phyloP scores from a whole-genome alignment of 2,113 vertebrate genomes.

The Brachionichthys hirsutus region DNA sequence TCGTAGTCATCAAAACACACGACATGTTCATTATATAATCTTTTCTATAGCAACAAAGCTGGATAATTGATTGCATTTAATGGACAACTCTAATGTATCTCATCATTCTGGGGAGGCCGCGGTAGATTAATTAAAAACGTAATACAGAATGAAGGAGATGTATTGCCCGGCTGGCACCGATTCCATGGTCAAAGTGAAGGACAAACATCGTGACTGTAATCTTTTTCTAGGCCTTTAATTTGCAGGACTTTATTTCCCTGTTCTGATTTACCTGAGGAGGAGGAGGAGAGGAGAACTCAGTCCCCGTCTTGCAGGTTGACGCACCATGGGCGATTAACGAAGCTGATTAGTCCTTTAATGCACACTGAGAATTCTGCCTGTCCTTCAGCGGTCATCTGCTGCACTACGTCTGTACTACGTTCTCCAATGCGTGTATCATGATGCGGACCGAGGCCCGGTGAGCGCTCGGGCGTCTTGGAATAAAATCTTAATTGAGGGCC shows the following conservation, averaged over 20 bases:
- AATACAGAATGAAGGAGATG: slow-evolving; percentile 60
- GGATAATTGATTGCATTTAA: slow-evolving; percentile 56
- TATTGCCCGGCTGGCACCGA: slow-evolving; percentile 52
- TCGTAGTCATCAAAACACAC: slow-evolving; percentile 22
- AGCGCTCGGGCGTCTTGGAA: slow-evolving; percentile 19
- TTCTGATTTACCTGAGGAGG: slow-evolving; percentile 65
- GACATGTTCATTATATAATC: slow-evolving; percentile 50
- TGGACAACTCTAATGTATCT: slow-evolving; percentile 55
- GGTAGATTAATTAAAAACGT: slow-evolving; percentile 69
- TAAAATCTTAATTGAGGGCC: slow-evolving; percentile 46
- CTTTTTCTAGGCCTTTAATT: slow-evolving; percentile 64
- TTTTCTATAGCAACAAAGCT: slow-evolving; percentile 45
- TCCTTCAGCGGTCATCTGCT: slow-evolving; percentile 38
- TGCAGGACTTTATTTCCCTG: slow-evolving; percentile 63
- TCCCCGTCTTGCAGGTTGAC: slow-evolving; percentile 55
- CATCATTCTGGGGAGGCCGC: slow-evolving; percentile 60
- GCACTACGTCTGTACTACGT: too few relatives aligned
- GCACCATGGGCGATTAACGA: slow-evolving; percentile 66
- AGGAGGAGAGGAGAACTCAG: slow-evolving; percentile 28
- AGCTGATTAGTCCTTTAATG: slow-evolving; percentile 60
- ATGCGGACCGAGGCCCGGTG: slow-evolving; percentile 4
- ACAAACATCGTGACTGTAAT: slow-evolving; percentile 60
- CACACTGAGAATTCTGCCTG: slow-evolving; percentile 21
- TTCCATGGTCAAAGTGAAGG: slow-evolving; percentile 75
- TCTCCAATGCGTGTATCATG: slow-evolving; percentile 17